Evolutionary conservation across 2,888 invertebrate species (phyloP).

Genomic region (Cenopis cana): DNA sequence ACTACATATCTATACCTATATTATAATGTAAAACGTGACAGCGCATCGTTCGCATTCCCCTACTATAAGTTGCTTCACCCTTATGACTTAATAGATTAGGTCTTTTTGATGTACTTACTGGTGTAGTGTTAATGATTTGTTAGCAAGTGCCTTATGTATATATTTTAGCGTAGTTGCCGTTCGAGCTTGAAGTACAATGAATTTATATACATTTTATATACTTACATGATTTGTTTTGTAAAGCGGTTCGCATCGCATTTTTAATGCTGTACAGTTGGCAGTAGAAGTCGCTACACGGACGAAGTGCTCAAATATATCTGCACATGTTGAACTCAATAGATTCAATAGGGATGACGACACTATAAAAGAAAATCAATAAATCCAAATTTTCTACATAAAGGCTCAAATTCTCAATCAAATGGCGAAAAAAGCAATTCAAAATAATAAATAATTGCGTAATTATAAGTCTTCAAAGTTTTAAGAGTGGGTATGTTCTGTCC

Average conservation of each 20-base stretch:
- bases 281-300: neutral
- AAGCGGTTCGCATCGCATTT: constrained; percentile 15
- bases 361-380: too few relatives aligned
- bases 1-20: constrained; percentile 21
- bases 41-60: constrained; percentile 4
- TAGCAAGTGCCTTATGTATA: constrained; percentile 48
- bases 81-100: constrained; percentile 31
- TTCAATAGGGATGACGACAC: too few relatives aligned
- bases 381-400: too few relatives aligned
- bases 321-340: neutral
- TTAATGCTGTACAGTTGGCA: neutral
- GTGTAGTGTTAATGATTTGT: constrained; percentile 22
- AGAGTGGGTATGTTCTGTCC: too few relatives aligned
- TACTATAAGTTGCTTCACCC: constrained; percentile 20
- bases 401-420: too few relatives aligned
- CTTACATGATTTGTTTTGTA: constrained; percentile 39
- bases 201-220: constrained; percentile 54
- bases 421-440: too few relatives aligned
- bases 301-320: neutral
- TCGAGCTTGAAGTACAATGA: constrained; percentile 65
- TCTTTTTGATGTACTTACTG: constrained; percentile 45
- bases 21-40: neutral
- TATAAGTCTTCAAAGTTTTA: too few relatives aligned
- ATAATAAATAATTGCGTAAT: too few relatives aligned
- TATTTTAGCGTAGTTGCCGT: constrained; percentile 31